phyloP scores from a whole-genome alignment of 2,888 invertebrate species.

The Petrophora chlorosata region DNA sequence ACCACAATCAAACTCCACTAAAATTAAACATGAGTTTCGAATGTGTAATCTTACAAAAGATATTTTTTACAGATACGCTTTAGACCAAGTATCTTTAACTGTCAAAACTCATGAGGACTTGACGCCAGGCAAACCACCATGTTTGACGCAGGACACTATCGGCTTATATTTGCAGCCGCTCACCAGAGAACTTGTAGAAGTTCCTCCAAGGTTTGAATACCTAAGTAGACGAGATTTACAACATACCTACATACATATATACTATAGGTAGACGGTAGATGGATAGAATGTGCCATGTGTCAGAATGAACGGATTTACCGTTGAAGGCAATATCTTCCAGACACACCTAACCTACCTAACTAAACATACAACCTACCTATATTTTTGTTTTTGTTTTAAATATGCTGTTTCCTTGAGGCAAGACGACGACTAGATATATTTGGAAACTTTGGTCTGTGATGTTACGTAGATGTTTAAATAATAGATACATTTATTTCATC shows the following conservation, averaged over 20 bases:
- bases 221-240: slow-evolving; percentile 16
- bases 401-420: no score
- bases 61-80: slow-evolving; percentile 52
- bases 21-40: not conserved
- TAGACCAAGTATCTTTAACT: slow-evolving; percentile 52
- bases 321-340: no score
- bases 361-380: no score
- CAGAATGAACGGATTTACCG: no score
- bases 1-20: not conserved
- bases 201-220: slow-evolving; percentile 56
- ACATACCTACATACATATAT: not conserved
- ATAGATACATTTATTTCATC: not conserved
- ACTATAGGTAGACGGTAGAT: not conserved
- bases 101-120: slow-evolving; percentile 64
- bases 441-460: not conserved
- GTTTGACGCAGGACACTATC: slow-evolving; percentile 74
- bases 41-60: not conserved
- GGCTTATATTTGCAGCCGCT: slow-evolving; percentile 75
- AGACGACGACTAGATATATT: not conserved
- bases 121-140: slow-evolving; percentile 68
- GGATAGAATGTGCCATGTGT: not conserved
- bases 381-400: no score
- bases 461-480: not conserved
- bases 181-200: slow-evolving; percentile 60
- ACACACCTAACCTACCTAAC: no score